phyloP scores from a whole-genome alignment of 2,888 invertebrate species.

The Apamea epomidion region DNA sequence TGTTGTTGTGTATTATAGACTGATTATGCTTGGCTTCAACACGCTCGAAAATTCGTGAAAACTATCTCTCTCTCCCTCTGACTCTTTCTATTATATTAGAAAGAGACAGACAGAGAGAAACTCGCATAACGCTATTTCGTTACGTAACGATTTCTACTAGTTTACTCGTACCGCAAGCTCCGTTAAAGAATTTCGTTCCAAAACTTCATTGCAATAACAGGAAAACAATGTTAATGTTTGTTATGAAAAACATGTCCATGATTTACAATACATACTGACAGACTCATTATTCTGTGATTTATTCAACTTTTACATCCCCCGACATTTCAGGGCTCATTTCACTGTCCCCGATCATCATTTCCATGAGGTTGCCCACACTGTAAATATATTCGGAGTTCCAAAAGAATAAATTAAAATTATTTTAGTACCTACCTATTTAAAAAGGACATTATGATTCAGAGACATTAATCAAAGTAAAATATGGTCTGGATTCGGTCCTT shows the following conservation, averaged over 20 bases:
- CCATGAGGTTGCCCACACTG: conserved; percentile 11
- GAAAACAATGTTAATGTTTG: background rate
- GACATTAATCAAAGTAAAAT: background rate
- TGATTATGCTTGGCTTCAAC: no score
- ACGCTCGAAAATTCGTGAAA: no score
- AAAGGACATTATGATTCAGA: no score
- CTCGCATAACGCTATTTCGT: no score
- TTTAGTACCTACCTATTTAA: background rate
- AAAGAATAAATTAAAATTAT: background rate
- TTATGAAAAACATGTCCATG: conserved; percentile 16
- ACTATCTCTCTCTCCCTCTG: no score
- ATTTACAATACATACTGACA: conserved; percentile 44
- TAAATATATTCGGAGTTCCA: background rate
- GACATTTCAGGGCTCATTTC: conserved; percentile 43
- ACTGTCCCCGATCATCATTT: conserved; percentile 31
- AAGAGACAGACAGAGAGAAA: no score
- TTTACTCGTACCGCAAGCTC: no score
- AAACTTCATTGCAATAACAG: no score
- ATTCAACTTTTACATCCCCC: conserved; percentile 25
- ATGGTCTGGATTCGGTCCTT: background rate
- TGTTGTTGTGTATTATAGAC: no score
- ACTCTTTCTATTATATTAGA: no score
- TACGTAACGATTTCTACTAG: background rate
- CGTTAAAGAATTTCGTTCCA: no score
- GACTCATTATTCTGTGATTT: conserved; percentile 46